A percentile compares a stretch with the other conserved stretches of the same genome.
phyloP scores from a whole-genome alignment of 2,113 vertebrate species.

The Carassius auratus region DNA sequence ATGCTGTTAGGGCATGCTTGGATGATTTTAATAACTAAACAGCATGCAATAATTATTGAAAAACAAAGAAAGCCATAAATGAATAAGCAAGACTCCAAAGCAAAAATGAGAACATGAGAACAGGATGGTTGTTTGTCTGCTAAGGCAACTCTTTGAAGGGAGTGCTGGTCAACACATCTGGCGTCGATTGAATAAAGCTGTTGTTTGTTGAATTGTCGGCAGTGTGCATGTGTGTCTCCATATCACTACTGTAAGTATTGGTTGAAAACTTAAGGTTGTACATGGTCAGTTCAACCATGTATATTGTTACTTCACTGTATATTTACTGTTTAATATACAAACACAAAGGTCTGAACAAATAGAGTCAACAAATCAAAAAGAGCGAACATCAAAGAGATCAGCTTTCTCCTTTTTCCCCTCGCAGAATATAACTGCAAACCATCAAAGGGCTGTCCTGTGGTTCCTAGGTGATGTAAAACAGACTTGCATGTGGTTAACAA shows the following conservation, averaged over 20 bases:
- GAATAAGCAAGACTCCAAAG: slow-evolving; percentile 12
- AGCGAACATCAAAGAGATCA: slow-evolving; percentile 15
- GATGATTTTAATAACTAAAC: slow-evolving; percentile 1
- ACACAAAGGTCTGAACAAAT: neutral
- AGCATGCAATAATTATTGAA: slow-evolving; percentile 14
- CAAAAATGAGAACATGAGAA: slow-evolving; percentile 8
- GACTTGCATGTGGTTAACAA: slow-evolving; percentile 52
- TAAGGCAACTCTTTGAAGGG: slow-evolving; percentile 44
- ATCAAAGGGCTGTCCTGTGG: slow-evolving; percentile 56
- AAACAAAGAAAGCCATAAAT: neutral
- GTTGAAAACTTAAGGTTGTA: slow-evolving; percentile 36
- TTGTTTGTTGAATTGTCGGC: slow-evolving; percentile 59
- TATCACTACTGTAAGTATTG: slow-evolving; percentile 32
- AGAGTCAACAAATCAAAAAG: slow-evolving; percentile 33
- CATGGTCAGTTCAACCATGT: slow-evolving; percentile 26
- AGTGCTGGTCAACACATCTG: slow-evolving; percentile 56
- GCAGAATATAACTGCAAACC: slow-evolving; percentile 35
- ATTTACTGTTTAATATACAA: slow-evolving; percentile 25
- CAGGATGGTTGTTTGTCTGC: slow-evolving; percentile 30
- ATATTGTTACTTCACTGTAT: neutral
- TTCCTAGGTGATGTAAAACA: slow-evolving; percentile 50
- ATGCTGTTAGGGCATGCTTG: slow-evolving; percentile 6
- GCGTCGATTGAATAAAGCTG: slow-evolving; percentile 56
- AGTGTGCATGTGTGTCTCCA: slow-evolving; percentile 42
- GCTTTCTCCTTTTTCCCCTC: slow-evolving; percentile 22